phyloP scores from a whole-genome alignment of 2,888 invertebrate genomes.

The Phengaris alcon region DNA sequence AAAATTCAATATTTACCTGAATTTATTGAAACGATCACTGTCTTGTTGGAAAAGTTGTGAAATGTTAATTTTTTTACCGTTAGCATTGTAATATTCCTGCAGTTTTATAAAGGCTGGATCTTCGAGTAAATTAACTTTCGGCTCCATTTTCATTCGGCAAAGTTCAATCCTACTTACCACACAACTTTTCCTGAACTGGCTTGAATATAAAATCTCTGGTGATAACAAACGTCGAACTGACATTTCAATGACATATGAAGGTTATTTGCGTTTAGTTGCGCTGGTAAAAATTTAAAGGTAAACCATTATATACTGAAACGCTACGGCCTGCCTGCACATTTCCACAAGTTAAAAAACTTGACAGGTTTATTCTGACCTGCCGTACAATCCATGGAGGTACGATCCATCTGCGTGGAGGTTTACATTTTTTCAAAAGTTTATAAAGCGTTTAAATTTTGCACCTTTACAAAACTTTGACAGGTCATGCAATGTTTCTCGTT shows the following conservation, averaged over 20 bases:
- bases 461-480: too few species aligned
- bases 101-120: conserved; percentile 88
- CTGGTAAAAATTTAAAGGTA: too few species aligned
- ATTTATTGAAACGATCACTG: conserved; percentile 90
- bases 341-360: too few species aligned
- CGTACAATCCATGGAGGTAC: too few species aligned
- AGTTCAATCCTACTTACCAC: conserved; percentile 44
- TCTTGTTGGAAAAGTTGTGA: conserved; percentile 90
- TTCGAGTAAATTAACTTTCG: conserved; percentile 63
- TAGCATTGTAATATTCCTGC: conserved; percentile 84
- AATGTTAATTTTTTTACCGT: conserved; percentile 88
- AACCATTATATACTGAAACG: too few species aligned
- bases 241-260: conserved; percentile 75
- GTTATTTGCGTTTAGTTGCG: conserved; percentile 61
- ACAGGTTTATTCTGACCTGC: too few species aligned
- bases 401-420: too few species aligned
- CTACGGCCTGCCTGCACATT: too few species aligned
- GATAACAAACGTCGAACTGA: conserved; percentile 71
- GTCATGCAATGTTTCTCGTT: too few species aligned
- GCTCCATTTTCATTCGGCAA: conserved; percentile 62
- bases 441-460: too few species aligned
- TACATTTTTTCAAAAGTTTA: too few species aligned
- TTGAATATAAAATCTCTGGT: conserved; percentile 46
- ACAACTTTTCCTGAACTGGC: conserved; percentile 47
- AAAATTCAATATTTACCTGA: conserved; percentile 81